These are phyloP conservation scores for Eucera pruinosa DNA, from an alignment of 2,888 invertebrate species.

Conservation along the genomic window DNA sequence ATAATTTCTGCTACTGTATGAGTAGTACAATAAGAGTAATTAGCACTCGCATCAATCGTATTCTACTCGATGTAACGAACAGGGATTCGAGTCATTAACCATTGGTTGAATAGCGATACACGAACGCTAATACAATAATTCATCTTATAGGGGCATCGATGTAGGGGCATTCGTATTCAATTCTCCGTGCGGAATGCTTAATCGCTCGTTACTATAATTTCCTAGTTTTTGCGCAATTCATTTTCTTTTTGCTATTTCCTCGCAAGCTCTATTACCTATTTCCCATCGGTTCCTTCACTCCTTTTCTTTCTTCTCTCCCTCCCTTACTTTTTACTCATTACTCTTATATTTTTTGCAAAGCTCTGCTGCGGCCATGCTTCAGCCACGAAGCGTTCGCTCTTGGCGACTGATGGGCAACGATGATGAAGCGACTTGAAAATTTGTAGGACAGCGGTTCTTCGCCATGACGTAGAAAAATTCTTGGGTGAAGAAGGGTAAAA, in stretches of 20 bases:
- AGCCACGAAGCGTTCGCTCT: slow-evolving; percentile 57
- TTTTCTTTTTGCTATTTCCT: not conserved
- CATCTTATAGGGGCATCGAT: too few relatives aligned
- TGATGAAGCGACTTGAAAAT: slow-evolving; percentile 73
- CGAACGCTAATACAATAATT: slow-evolving; percentile 32
- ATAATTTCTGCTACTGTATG: too few relatives aligned
- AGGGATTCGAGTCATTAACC: not conserved
- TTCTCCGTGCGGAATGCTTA: not conserved
- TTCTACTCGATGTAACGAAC: not conserved
- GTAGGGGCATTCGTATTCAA: too few relatives aligned
- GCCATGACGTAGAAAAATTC: slow-evolving; percentile 46
- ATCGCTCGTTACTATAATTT: not conserved
- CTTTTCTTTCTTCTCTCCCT: not conserved
- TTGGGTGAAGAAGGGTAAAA: slow-evolving; percentile 12
- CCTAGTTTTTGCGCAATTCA: not conserved
- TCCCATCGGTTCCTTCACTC: slow-evolving; percentile 32
- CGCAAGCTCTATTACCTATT: slow-evolving; percentile 3
- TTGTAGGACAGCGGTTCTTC: slow-evolving; percentile 62
- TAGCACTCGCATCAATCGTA: too few relatives aligned
- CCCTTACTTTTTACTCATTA: not conserved
- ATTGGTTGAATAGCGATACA: slow-evolving; percentile 3
- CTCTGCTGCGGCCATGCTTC: slow-evolving; percentile 29
- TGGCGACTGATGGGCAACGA: slow-evolving; percentile 68
- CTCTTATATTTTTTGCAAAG: slow-evolving; percentile 53
- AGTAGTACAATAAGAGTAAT: too few relatives aligned